These are phyloP conservation scores for Rhinogobius similis DNA, from an alignment of 2,113 vertebrate species.

Conservation along the genomic window DNA sequence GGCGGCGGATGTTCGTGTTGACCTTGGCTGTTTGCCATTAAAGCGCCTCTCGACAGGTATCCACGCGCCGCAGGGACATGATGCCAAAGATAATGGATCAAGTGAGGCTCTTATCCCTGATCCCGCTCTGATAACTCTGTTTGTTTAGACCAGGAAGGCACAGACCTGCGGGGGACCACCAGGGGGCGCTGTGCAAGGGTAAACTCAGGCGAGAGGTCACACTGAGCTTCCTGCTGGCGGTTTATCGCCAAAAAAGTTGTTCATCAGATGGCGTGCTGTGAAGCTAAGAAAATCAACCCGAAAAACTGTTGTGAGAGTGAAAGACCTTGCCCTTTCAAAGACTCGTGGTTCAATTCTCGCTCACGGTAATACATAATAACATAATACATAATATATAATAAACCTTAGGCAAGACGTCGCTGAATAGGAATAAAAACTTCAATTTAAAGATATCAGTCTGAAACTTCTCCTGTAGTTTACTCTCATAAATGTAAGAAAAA, in stretches of 20 bases:
- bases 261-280: neutral
- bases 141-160: conserved; percentile 19
- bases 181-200: conserved; percentile 46
- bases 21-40: conserved; percentile 72
- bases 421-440: too few species aligned
- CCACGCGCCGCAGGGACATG: conserved; percentile 50
- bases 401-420: too few species aligned
- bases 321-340: neutral
- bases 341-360: neutral
- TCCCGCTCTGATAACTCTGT: conserved; percentile 65
- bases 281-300: neutral
- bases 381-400: too few species aligned
- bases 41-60: conserved; percentile 57
- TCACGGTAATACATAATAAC: too few species aligned
- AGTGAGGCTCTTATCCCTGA: conserved; percentile 68
- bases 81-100: conserved; percentile 73
- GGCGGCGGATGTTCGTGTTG: conserved; percentile 31
- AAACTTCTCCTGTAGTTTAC: too few species aligned
- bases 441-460: too few species aligned
- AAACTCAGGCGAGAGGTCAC: conserved; percentile 60
- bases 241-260: neutral
- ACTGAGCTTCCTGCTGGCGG: conserved; percentile 17
- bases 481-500: too few species aligned
- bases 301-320: neutral
- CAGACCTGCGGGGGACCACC: conserved; percentile 43